Base-by-base conservation (phyloP, 2,888 invertebrate genomes). In the Seladonia tumulorum region DNA sequence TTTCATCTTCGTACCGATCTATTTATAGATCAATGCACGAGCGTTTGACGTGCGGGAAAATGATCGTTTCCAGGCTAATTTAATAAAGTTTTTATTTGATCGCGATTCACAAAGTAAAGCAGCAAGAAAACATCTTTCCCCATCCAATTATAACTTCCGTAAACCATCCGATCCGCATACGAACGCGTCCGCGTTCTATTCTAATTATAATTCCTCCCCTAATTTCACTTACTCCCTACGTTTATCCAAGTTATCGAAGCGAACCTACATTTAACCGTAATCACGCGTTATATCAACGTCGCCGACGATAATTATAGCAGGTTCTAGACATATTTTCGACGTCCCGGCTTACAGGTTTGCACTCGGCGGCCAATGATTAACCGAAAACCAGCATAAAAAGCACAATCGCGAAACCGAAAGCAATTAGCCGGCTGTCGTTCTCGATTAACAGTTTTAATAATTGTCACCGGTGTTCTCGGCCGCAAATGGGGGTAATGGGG, bases 401-500 rank as follows among this genome's bases (percentile, higher is more conserved):
- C 60, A 29, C 60, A 25, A 60, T 60, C 25, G 25, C 25, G 25
- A 66, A 35, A 66, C 18, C 8, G 18, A 18, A 18, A 66, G 35
- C 66, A 35, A 66, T 66, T 66, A 35, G 8, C 29, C 66, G 7
- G 25, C 29, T 35, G 66, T 35, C 29, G 35, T 66, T 29, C 66
- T 8, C 14, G 10, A 66, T 66, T 66, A 66, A 66, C 35, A 10
- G 39, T 22, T 68, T 68, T 39, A 39, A 68, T 68, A 39, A 35
- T 68, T 68, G 39, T 68, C 22, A 39, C 35, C 68, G 68, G 68
- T 4, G 35, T 35, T 16, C 18, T 18, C 66, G 18, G 16, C 35
- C 66, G 66, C 35, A 66, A 66, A 66, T 66, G 66, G 35, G 66
- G 35, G 29, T 66, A 66, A 66, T 66, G 66, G 29, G 3, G 66